Conservation (phyloP, 2,888 invertebrate genomes). For the Prosopocoilus inquinatus region DNA sequence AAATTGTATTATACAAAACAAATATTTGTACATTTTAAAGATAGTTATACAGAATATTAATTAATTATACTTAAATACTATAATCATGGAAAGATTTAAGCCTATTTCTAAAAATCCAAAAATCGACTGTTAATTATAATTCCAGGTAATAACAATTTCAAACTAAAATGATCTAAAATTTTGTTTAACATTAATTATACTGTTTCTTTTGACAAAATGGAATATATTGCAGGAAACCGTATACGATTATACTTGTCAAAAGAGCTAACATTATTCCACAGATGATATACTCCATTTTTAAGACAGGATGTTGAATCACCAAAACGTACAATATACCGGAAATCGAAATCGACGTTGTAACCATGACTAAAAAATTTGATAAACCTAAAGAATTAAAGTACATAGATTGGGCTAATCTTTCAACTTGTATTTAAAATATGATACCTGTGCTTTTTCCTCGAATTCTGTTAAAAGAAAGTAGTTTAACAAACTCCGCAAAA, state of each 20-base stretch:
- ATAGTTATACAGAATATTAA: no score
- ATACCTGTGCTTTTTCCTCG: conserved; percentile 19
- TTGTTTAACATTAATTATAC: conserved; percentile 7
- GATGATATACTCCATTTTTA: conserved; percentile 34
- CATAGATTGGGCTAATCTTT: not conserved
- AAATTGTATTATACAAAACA: no score
- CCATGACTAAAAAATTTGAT: conserved; percentile 29
- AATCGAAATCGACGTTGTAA: conserved; percentile 27
- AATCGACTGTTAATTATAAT: no score
- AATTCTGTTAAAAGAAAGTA: conserved; percentile 24
- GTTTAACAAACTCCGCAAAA: conserved; percentile 24
- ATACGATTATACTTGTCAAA: conserved; percentile 28
- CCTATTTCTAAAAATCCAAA: no score
- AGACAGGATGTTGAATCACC: conserved; percentile 30
- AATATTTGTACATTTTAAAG: no score
- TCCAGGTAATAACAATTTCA: no score
- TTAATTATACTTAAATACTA: no score
- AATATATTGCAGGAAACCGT: conserved; percentile 30
- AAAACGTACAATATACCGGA: conserved; percentile 30
- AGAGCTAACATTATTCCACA: conserved; percentile 30
- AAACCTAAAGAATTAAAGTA: conserved; percentile 22
- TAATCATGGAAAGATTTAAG: no score
- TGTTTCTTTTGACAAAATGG: conserved; percentile 29
- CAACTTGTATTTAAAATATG: no score
- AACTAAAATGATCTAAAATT: no score